A percentile compares a stretch with the other conserved stretches of the same genome.
Evolutionary conservation across 2,797 vertebrate genomes (phyloP).

Genomic region (Leptodactylus fallax): DNA sequence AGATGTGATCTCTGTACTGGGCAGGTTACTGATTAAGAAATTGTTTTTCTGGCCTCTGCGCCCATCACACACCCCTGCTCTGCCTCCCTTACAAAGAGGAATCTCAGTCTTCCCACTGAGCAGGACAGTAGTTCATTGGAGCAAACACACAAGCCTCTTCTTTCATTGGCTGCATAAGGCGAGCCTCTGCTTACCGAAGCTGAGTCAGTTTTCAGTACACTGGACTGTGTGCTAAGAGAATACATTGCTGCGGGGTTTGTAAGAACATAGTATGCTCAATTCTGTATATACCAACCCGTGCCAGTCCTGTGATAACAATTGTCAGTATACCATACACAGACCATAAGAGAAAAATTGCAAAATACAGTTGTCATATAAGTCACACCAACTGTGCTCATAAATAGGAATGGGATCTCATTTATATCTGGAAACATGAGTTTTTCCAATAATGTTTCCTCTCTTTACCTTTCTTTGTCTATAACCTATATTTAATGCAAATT

Average conservation of each 20-base stretch:
- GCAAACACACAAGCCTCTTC: constrained; percentile 36
- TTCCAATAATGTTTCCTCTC: no score
- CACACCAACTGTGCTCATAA: no score
- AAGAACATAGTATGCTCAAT: background rate
- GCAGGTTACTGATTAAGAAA: constrained; percentile 58
- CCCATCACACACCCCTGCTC: constrained; percentile 50
- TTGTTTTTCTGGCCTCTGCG: constrained; percentile 57
- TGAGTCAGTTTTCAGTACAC: background rate
- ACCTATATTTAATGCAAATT: no score
- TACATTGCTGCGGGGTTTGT: background rate
- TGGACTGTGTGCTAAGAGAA: background rate
- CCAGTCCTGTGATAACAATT: no score
- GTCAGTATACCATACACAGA: no score
- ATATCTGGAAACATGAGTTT: no score
- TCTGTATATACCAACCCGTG: background rate
- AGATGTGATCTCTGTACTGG: constrained; percentile 54
- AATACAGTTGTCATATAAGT: no score
- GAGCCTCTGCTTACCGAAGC: constrained; percentile 47
- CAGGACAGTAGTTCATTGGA: background rate
- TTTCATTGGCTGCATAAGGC: constrained; percentile 43
- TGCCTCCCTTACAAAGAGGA: background rate
- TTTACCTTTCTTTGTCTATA: no score
- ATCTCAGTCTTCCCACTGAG: background rate
- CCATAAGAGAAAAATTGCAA: no score
- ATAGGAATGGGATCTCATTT: no score